phyloP scores from a whole-genome alignment of 2,113 vertebrate genomes.

The Hymenochirus boettgeri region DNA sequence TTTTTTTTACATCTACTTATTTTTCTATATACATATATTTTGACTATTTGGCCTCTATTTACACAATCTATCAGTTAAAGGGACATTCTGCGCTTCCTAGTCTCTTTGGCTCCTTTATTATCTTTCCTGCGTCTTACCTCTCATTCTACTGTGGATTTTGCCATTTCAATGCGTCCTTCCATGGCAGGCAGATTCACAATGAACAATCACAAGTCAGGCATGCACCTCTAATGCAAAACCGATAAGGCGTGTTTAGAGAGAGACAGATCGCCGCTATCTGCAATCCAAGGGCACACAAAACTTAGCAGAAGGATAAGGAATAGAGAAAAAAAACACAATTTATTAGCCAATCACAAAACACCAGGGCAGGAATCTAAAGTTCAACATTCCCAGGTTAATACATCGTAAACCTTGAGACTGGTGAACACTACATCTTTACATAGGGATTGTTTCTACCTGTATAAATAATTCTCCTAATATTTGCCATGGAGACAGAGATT shows the following conservation, averaged over 20 bases:
- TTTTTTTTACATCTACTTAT: too few relatives aligned
- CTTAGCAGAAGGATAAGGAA: background rate
- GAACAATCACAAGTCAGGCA: slow-evolving; percentile 41
- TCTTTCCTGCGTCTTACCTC: slow-evolving; percentile 19
- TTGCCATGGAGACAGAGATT: background rate
- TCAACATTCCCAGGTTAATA: background rate
- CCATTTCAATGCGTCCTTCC: slow-evolving; percentile 25
- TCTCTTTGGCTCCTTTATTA: slow-evolving; percentile 28
- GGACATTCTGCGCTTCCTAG: slow-evolving; percentile 24
- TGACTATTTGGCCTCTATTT: too few relatives aligned
- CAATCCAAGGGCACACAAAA: background rate
- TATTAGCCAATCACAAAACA: background rate
- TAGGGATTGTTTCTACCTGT: background rate
- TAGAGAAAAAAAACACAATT: background rate
- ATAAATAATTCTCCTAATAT: background rate
- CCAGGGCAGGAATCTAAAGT: background rate
- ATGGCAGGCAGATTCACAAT: slow-evolving; percentile 34
- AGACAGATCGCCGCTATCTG: slow-evolving; percentile 16
- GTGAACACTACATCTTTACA: background rate
- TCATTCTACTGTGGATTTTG: slow-evolving; percentile 30
- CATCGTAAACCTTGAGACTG: slow-evolving; percentile 6
- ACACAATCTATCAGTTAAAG: too few relatives aligned
- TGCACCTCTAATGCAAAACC: slow-evolving; percentile 34
- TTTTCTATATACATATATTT: too few relatives aligned
- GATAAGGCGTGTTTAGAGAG: slow-evolving; percentile 28